Base-by-base conservation (phyloP, 1,140 invertebrate species). In the Megalonaias nervosa region DNA sequence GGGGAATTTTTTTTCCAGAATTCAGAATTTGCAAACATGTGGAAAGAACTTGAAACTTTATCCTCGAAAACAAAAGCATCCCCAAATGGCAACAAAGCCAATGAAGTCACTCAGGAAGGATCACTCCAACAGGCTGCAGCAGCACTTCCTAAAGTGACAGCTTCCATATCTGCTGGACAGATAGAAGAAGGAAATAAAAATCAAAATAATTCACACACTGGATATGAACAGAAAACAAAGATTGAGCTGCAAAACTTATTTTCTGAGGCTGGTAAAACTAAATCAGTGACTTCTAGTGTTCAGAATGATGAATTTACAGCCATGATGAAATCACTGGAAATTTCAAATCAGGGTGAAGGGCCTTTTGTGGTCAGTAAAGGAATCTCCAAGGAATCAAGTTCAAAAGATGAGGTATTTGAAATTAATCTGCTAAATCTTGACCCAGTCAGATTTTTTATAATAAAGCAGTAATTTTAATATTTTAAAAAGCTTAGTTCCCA, bases 11-110 rank as follows among this genome's bases (percentile, higher is more conserved):
- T 64, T 64, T 4, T 64, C 12, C 26, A 64, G n/a, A 80, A 74
- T 69, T 75, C 80, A 62, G 86, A 86, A 68, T 88, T 88, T 82
- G 81, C 81, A 31, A 80, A 83, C 48, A 83, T 88, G 76, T 88
- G 86, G 86, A 84, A 85, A 71, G 74, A 88, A 66, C 65, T 88
- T 15, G 81, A 85, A 71, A 57, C 64, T 16, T 38, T n/a, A 16
- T 62, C 74, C 11, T 61, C 66, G n/a, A 19, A 62, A 69, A 65
- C 60, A n/a, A 75, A 59, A 74, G 19, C 55, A 15, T 19, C 60
- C 62, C 21, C 62, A 57, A 13, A 58, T 48, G 26, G 48, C 17
- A 66, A 60, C 26, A 56, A 66, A 26, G 60, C 38, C n/a, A 61
- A 70, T 19, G 23, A 55, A 17, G 57, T 64, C 19, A 70, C n/a